Evolutionary conservation across 2,113 vertebrate species (phyloP).

Genomic region (Vulpes vulpes): DNA sequence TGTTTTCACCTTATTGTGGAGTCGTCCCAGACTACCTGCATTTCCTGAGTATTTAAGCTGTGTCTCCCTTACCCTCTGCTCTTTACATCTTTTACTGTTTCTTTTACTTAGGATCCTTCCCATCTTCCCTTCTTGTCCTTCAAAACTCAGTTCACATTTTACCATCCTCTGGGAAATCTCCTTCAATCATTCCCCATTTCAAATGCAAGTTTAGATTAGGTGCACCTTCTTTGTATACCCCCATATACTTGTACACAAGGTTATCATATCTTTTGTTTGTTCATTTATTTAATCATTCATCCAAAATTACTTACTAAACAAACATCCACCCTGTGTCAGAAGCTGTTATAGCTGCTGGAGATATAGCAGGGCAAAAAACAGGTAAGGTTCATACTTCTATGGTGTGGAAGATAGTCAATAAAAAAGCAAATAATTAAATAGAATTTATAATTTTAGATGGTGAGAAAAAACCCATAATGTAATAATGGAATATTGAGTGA

Average conservation of each 20-base stretch:
- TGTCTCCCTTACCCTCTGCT: neutral
- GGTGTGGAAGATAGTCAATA: neutral
- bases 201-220: constrained; percentile 19
- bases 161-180: neutral
- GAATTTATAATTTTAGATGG: neutral
- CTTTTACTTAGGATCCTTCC: neutral
- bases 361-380: neutral
- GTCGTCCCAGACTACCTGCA: neutral
- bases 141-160: constrained; percentile 16
- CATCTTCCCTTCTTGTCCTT: neutral
- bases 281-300: neutral
- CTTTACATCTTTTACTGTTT: neutral
- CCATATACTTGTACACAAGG: neutral
- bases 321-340: neutral
- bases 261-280: neutral
- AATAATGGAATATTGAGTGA: neutral
- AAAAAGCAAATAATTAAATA: constrained; percentile 34
- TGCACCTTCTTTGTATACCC: neutral
- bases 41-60: neutral
- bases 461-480: neutral
- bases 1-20: neutral
- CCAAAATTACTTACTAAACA: constrained; percentile 40
- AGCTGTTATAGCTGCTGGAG: neutral
- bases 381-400: neutral
- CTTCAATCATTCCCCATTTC: neutral